Percentiles rank a stretch among this genome's conserved stretches.
Evolutionary conservation across 2,113 vertebrate genomes (phyloP).

Genomic region (Brachyistius frenatus): DNA sequence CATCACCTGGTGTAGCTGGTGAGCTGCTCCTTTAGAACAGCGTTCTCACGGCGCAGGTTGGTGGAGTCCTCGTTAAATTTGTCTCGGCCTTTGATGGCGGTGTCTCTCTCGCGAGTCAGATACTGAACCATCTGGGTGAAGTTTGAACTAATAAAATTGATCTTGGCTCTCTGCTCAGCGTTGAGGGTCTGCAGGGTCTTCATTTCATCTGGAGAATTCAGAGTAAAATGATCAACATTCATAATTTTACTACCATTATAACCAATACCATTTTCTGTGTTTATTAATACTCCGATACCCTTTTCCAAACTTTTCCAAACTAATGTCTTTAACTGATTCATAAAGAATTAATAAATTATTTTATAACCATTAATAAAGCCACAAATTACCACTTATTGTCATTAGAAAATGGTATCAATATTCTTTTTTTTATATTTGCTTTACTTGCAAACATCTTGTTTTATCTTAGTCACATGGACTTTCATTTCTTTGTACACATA

Average conservation of each 20-base stretch:
- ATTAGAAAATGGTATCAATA: too few species aligned
- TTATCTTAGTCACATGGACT: too few species aligned
- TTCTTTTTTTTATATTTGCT: too few species aligned
- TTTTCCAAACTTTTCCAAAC: too few species aligned
- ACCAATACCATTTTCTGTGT: neutral
- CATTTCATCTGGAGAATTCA: constrained; percentile 58
- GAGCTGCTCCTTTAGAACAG: constrained; percentile 71
- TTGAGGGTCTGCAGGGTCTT: constrained; percentile 58
- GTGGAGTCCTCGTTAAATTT: constrained; percentile 36
- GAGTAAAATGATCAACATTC: neutral
- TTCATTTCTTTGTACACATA: too few species aligned
- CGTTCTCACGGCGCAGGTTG: constrained; percentile 62
- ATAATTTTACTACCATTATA: neutral
- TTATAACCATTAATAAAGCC: too few species aligned
- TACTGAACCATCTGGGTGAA: constrained; percentile 73
- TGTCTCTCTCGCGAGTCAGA: constrained; percentile 71
- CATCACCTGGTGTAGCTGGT: constrained; percentile 67
- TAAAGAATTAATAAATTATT: too few species aligned
- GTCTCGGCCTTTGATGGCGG: constrained; percentile 65
- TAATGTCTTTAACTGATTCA: too few species aligned
- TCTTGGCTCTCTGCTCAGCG: constrained; percentile 68
- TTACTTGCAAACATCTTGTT: too few species aligned
- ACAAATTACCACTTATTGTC: too few species aligned
- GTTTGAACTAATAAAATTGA: constrained; percentile 73
- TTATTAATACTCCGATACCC: neutral